Base-by-base conservation (phyloP, 2,113 vertebrate genomes). In the Upupa epops region DNA sequence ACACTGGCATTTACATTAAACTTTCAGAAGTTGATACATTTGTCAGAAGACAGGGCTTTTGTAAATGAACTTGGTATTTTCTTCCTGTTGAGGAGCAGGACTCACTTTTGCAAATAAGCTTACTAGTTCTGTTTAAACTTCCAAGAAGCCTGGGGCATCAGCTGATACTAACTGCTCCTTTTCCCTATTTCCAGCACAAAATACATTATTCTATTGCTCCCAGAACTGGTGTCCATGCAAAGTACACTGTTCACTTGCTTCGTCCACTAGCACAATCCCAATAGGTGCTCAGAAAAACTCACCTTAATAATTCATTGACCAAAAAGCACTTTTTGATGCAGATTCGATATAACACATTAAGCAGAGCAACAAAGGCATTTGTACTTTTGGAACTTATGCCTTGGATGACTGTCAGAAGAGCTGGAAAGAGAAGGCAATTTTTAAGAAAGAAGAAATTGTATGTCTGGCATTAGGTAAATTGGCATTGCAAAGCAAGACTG, bases 131-230 rank as follows among this genome's bases (percentile, higher is more conserved):
- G 80, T 32, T 88, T 90, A 63, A 89, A 88, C 76, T 86, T 91
- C 52, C 56, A 80, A 64, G 69, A 78, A 90, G 61, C 24, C 61
- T 54, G 25, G 25, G 79, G 28, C 3, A 59, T 56, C 56, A 88
- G 34, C 21, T 70, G 83, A 28, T 24, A 72, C 81, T 65, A 40
- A 28, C 65, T 83, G 11, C 22, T 88, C 32, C 58, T 83, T 72
- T 92, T 95, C 83, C 48, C 75, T 32, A 29, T 68, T 95, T 92
- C 69, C 88, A 86, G 76, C 76, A 91, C 76, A 90, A 94, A 91
- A 83, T 56, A 26, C 17, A 20, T 75, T 80, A 56, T 89, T 86
- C 79, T 77, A 37, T 63, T 78, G 48, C 61, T 95, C 92, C 54
- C 86, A 71, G 86, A 95, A 88, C 76, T 83, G 69, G 49, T 91